These are phyloP conservation scores for Danaus chrysippus DNA, from an alignment of 2,888 invertebrate species.

Conservation along the genomic window DNA sequence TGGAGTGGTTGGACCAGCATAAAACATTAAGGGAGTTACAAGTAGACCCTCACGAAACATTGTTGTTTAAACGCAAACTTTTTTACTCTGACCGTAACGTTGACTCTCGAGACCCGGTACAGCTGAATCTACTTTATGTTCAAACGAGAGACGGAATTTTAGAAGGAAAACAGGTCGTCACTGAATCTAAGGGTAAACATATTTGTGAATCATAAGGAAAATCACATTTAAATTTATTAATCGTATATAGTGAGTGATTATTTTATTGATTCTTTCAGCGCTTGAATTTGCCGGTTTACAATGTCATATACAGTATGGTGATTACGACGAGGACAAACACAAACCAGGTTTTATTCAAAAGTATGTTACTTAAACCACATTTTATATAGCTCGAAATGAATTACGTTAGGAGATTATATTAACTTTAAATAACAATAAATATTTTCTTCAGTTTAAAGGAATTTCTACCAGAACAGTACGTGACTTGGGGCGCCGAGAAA, in stretches of 20 bases:
- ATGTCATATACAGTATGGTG: conserved; percentile 98
- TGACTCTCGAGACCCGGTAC: conserved; percentile 97
- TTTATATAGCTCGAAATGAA: not conserved
- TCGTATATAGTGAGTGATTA: not conserved
- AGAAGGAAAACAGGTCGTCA: conserved; percentile 97
- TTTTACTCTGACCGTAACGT: conserved; percentile 99
- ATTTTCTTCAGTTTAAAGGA: conserved; percentile 87
- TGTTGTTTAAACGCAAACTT: conserved; percentile 94
- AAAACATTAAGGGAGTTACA: conserved; percentile 97
- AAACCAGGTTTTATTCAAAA: conserved; percentile 93
- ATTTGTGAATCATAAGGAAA: not conserved
- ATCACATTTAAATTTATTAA: too few relatives aligned
- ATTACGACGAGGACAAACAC: conserved; percentile 93
- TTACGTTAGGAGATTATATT: not conserved
- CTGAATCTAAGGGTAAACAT: conserved; percentile 86
- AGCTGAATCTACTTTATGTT: conserved; percentile 96
- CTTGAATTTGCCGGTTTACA: conserved; percentile 98
- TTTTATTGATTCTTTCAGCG: conserved; percentile 62
- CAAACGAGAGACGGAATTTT: conserved; percentile 98
- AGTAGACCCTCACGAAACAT: conserved; percentile 92
- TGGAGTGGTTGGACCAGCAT: conserved; percentile 97
- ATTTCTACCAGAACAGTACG: conserved; percentile 95
- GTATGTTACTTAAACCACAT: conserved; percentile 39
- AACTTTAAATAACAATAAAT: not conserved
- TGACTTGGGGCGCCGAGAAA: conserved; percentile 96